phyloP scores from a whole-genome alignment of 2,797 vertebrate species.

The Coranthus polyacanthus region DNA sequence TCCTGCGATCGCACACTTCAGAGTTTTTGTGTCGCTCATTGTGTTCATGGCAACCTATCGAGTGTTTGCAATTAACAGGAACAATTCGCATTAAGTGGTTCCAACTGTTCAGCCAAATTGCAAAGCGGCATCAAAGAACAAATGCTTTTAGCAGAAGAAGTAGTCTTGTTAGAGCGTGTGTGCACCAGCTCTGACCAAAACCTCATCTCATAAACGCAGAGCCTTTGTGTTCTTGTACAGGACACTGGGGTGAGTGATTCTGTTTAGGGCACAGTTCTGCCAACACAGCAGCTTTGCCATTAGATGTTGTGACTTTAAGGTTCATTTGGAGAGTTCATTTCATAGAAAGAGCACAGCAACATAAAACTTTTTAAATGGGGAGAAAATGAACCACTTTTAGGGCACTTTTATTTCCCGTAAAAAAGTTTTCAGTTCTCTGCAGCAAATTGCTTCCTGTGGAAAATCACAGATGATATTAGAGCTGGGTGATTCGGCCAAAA shows the following conservation, averaged over 20 bases:
- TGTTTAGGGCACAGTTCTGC: background rate
- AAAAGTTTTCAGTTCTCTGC: too few relatives aligned
- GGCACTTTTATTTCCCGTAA: too few relatives aligned
- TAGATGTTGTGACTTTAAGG: background rate
- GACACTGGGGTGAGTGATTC: constrained; percentile 1
- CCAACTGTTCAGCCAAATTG: constrained; percentile 22
- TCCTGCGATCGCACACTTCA: background rate
- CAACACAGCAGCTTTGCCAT: background rate
- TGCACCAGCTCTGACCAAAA: constrained; percentile 9
- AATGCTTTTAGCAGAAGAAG: constrained; percentile 23
- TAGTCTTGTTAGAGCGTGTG: constrained; percentile 3
- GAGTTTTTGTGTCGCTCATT: constrained; percentile 13
- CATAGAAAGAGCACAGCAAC: background rate
- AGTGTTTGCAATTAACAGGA: constrained; percentile 52
- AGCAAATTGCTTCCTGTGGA: too few relatives aligned
- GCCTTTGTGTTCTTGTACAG: background rate
- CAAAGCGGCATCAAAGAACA: constrained; percentile 17
- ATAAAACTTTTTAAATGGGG: too few relatives aligned
- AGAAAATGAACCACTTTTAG: background rate
- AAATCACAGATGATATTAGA: too few relatives aligned
- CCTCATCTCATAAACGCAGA: constrained; percentile 3
- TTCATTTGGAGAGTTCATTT: background rate
- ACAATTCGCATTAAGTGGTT: constrained; percentile 56
- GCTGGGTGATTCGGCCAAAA: too few relatives aligned
- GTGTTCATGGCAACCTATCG: constrained; percentile 14